phyloP scores from a whole-genome alignment of 2,113 vertebrate genomes.

The Apteryx owenii region DNA sequence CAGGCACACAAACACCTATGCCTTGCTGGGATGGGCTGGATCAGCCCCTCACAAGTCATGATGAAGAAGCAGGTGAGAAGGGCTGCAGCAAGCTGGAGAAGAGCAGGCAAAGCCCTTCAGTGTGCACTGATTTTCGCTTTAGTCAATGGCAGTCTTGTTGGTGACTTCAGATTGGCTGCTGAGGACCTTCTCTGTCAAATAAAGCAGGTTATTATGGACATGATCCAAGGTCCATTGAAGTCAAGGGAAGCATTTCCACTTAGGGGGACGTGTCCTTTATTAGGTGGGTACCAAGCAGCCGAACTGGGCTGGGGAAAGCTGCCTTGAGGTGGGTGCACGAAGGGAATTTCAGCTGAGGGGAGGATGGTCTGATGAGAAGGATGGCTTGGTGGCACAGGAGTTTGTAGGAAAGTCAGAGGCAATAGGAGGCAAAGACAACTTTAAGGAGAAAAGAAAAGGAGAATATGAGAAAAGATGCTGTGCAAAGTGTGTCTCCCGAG shows the following conservation, averaged over 20 bases:
- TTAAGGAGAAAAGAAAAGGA: background rate
- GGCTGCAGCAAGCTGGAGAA: background rate
- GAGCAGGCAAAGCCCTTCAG: background rate
- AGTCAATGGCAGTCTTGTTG: accelerated
- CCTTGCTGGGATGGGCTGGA: background rate
- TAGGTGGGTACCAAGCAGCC: background rate
- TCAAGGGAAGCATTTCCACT: background rate
- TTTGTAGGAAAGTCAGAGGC: background rate
- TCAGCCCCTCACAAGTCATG: background rate
- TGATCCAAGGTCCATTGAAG: background rate
- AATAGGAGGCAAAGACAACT: background rate
- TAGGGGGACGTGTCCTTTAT: background rate
- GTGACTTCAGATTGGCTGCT: background rate
- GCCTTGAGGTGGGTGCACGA: too few relatives aligned
- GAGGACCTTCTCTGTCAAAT: background rate
- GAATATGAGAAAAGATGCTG: background rate
- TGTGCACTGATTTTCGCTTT: background rate
- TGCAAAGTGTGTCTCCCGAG: background rate
- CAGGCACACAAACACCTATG: background rate
- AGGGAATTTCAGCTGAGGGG: accelerated
- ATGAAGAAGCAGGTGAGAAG: background rate
- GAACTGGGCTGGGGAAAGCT: background rate
- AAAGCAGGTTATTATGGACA: background rate
- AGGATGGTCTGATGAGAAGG: background rate
- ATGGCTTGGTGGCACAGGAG: background rate